A percentile compares a stretch with the other conserved stretches of the same genome.
Conservation (phyloP, 2,113 vertebrate genomes). For the Chloropsis cyanopogon region DNA sequence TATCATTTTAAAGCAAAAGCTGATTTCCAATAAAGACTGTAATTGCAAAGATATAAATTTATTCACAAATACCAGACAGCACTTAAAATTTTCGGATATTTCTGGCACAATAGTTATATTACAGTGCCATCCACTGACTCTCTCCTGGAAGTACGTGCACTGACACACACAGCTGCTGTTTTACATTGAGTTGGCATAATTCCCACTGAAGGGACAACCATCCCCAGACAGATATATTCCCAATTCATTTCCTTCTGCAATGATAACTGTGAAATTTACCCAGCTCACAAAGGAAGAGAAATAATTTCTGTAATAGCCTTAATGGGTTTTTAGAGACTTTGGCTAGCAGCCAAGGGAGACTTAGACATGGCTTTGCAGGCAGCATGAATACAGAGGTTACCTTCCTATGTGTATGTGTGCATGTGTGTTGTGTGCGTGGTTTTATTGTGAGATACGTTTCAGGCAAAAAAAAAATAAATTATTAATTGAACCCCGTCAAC, state of each 20-base stretch:
- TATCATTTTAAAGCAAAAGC: slow-evolving; percentile 67
- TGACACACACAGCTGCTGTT: neutral
- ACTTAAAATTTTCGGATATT: neutral
- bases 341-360: slow-evolving; percentile 78
- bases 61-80: slow-evolving; percentile 15
- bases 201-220: slow-evolving; percentile 70
- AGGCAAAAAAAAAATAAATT: slow-evolving; percentile 7
- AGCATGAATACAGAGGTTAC: slow-evolving; percentile 58
- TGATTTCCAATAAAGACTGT: slow-evolving; percentile 64
- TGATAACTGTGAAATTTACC: slow-evolving; percentile 87
- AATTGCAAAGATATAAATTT: slow-evolving; percentile 51
- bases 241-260: slow-evolving; percentile 69
- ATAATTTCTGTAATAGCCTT: slow-evolving; percentile 85
- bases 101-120: slow-evolving; percentile 72
- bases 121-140: slow-evolving; percentile 87
- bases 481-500: slow-evolving; percentile 67
- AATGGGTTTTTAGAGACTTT: slow-evolving; percentile 84
- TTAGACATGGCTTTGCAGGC: slow-evolving; percentile 67
- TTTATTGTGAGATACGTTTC: slow-evolving; percentile 63
- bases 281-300: slow-evolving; percentile 81
- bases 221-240: slow-evolving; percentile 72
- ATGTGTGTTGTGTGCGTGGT: neutral
- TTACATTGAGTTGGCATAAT: slow-evolving; percentile 54
- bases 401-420: neutral
- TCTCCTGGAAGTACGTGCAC: slow-evolving; percentile 61